These are phyloP conservation scores for Polyommatus icarus DNA, from an alignment of 2,888 invertebrate species.

Conservation along the genomic window DNA sequence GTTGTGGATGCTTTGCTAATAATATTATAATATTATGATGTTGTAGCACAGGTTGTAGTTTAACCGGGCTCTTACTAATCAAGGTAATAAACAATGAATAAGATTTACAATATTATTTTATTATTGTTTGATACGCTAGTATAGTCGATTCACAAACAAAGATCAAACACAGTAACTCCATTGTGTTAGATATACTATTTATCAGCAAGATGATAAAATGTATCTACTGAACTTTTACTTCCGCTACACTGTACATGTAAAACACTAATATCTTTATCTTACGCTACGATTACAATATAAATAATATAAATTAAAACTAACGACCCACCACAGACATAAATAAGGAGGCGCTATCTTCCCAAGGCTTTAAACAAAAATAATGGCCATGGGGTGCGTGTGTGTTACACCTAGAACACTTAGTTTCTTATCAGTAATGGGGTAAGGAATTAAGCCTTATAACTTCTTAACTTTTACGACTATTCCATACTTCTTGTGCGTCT, in stretches of 20 bases:
- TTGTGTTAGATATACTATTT: no score
- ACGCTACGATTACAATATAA: neutral
- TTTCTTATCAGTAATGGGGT: neutral
- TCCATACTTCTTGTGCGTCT: neutral
- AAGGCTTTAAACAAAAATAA: neutral
- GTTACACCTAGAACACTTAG: neutral
- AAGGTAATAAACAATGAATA: no score
- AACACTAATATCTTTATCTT: neutral
- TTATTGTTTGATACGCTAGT: no score
- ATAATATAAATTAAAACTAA: conserved; percentile 17
- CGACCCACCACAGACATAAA: neutral
- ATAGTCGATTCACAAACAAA: no score
- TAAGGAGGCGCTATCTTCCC: neutral
- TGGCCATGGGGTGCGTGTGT: neutral
- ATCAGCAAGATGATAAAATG: no score
- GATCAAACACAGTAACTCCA: no score
- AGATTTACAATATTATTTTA: no score
- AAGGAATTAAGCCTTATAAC: neutral
- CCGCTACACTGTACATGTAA: neutral
- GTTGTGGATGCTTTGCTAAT: no score
- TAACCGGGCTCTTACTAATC: no score
- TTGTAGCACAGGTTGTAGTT: no score
- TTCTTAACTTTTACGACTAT: neutral
- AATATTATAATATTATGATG: no score
- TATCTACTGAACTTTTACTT: no score